Evolutionary conservation across 1,140 invertebrate species (phyloP), one percentile per base, ranked within the genome.

Genomic region (Dysdera silvatica): DNA sequence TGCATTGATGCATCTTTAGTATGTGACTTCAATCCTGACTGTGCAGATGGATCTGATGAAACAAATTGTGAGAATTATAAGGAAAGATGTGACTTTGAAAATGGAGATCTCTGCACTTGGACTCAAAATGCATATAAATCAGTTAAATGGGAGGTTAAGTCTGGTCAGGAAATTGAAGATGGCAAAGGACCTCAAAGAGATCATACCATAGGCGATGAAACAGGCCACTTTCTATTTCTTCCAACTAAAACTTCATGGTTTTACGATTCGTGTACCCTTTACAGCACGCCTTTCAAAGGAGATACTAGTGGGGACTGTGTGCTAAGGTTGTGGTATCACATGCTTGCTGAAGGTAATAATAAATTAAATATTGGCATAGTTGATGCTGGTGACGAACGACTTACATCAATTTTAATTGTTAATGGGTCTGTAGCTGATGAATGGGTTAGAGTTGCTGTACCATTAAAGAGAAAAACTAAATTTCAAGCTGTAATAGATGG

Each of bases 11-110:
- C 31, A 12, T 45, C 33, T 18, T 33, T 61, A 18, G 61, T 56
- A 28, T 69, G 68, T 43, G 65, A 69, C 26, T 65, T 65, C 24
- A 61, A 48, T 26, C 4, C 4, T 12, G 68, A 69, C 33, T 69
- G 68, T 48, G 26, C 56, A 6, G 64, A 69, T 57, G 49, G 53
- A 7, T 68, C 60, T 6, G 68, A 69, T 59, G 68, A 69, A 67
- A 47, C 6, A 26, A 52, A 63, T 29, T 69, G 68, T 41, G 23
- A 37, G 33, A 43, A 58, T 23, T 69, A 40, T 32, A 20, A 35
- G 12, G 60, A 60, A 41, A 48, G 48, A 29, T 64, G 59, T 41
- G 54, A 67, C 51, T 67, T 67, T 28, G 66, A 67, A 32, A 35
- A 57, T 8, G 66, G 61, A 31, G 29, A 49, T 29, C 37, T 55